Conservation (phyloP, 2,113 vertebrate genomes). For the Xyrauchen texanus region DNA sequence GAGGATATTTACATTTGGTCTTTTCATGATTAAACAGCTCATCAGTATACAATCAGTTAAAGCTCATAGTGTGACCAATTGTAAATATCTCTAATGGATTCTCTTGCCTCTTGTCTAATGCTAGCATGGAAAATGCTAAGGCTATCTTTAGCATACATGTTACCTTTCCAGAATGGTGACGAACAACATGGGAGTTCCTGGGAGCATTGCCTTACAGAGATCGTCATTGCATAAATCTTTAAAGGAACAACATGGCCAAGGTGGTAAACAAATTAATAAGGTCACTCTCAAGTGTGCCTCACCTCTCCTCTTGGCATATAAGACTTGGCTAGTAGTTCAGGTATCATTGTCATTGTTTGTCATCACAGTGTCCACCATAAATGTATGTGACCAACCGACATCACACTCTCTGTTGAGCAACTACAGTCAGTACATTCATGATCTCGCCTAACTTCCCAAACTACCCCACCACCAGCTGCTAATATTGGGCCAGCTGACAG, state of each 20-base stretch:
- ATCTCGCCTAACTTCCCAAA: slow-evolving; percentile 12
- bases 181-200: slow-evolving; percentile 26
- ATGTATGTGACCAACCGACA: background rate
- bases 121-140: background rate
- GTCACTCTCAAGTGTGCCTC: background rate
- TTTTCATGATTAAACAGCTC: too few species aligned
- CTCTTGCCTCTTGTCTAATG: too few species aligned
- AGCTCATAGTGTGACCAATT: too few species aligned
- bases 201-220: slow-evolving; percentile 24
- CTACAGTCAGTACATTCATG: slow-evolving; percentile 4
- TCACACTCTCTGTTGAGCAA: slow-evolving; percentile 4
- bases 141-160: slow-evolving; percentile 6
- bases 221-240: slow-evolving; percentile 16
- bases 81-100: too few species aligned
- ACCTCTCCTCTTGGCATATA: slow-evolving; percentile 6
- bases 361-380: slow-evolving; percentile 33
- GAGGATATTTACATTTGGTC: too few species aligned
- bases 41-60: too few species aligned
- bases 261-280: too few species aligned
- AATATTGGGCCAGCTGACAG: slow-evolving; percentile 30
- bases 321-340: background rate
- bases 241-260: background rate
- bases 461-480: slow-evolving; percentile 30
- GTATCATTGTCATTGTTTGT: slow-evolving; percentile 32
- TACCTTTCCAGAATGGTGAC: background rate